Conservation (phyloP, 2,888 invertebrate genomes). For the Sipha maydis region DNA sequence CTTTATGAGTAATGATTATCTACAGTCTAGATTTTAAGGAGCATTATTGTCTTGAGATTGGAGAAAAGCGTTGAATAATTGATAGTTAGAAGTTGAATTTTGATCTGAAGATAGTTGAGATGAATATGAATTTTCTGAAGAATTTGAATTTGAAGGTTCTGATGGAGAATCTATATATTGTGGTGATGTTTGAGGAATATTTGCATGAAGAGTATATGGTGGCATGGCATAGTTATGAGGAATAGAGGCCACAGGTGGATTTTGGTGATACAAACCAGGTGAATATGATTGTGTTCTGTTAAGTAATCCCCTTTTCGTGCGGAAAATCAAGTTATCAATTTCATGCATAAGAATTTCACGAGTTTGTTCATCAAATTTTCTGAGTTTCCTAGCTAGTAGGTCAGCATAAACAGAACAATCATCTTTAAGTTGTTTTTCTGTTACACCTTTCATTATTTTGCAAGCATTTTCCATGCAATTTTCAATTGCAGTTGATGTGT, state of each 20-base stretch:
- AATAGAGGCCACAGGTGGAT: conserved; percentile 9
- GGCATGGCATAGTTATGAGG: conserved; percentile 22
- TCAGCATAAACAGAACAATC: conserved; percentile 15
- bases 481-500: conserved; percentile 12
- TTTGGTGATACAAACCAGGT: conserved; percentile 12
- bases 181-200: conserved; percentile 34
- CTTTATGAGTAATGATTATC: conserved; percentile 26
- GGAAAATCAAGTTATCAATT: conserved; percentile 15
- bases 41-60: conserved; percentile 25
- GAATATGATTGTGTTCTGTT: conserved; percentile 12
- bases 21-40: conserved; percentile 27
- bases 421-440: conserved; percentile 3
- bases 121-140: conserved; percentile 37
- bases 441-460: conserved; percentile 9
- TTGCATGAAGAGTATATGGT: conserved; percentile 36
- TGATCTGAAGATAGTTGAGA: conserved; percentile 38
- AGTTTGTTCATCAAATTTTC: conserved; percentile 11
- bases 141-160: conserved; percentile 35
- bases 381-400: conserved; percentile 15
- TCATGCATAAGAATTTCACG: conserved; percentile 12
- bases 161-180: conserved; percentile 30
- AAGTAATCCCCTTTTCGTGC: conserved; percentile 12
- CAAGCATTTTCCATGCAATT: conserved; percentile 15
- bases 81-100: conserved; percentile 31
- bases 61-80: conserved; percentile 22